Percentiles rank a stretch among this genome's conserved stretches.
These are phyloP conservation scores for Albula glossodonta DNA, from an alignment of 2,113 vertebrate genomes.

Conservation along the genomic window DNA sequence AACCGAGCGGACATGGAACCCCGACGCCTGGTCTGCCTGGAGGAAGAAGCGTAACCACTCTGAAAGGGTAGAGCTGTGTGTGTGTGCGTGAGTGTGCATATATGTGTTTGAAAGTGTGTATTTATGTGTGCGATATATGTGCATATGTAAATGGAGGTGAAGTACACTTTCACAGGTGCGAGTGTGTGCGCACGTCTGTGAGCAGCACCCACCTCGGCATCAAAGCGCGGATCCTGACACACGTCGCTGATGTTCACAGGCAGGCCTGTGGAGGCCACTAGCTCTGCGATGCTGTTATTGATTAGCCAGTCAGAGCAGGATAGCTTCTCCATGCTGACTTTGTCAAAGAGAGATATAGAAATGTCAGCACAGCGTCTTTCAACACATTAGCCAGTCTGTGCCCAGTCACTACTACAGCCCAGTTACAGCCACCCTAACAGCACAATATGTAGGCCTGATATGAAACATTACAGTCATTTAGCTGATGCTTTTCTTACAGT, in stretches of 20 bases:
- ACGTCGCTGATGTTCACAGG: conserved; percentile 80
- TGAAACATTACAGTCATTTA: too few species aligned
- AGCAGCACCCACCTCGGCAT: conserved; percentile 65
- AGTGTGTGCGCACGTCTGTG: not conserved
- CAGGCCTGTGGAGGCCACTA: conserved; percentile 77
- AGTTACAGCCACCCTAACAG: not conserved
- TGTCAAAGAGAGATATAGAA: conserved; percentile 48
- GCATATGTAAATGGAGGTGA: not conserved
- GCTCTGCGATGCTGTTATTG: conserved; percentile 80
- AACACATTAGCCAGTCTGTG: not conserved
- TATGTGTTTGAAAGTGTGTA: not conserved
- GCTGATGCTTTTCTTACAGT: too few species aligned
- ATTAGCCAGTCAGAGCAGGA: conserved; percentile 79
- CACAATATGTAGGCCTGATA: too few species aligned
- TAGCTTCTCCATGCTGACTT: conserved; percentile 74
- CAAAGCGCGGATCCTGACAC: conserved; percentile 80
- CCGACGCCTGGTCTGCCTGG: conserved; percentile 75
- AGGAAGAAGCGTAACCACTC: not conserved
- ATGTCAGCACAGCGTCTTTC: conserved; percentile 24
- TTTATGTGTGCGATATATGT: not conserved
- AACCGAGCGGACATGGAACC: conserved; percentile 76
- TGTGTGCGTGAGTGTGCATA: conserved; percentile 1
- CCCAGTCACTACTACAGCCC: not conserved
- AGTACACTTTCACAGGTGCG: not conserved
- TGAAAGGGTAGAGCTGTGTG: not conserved